phyloP scores from a whole-genome alignment of 2,797 vertebrate species.

The Gymnopithys bicolor region DNA sequence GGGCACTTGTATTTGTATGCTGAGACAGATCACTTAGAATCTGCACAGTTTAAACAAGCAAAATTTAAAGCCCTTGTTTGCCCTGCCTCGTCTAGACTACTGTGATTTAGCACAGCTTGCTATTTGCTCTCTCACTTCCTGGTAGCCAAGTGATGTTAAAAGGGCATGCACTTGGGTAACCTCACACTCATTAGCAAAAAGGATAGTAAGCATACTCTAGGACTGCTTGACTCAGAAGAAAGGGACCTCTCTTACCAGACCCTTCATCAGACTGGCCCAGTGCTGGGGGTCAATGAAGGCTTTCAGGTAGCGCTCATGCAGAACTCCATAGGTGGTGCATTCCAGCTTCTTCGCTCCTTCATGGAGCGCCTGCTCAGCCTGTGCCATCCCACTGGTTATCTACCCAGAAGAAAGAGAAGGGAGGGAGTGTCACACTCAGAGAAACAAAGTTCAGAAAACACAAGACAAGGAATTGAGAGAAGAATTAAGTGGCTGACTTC shows the following conservation, averaged over 20 bases:
- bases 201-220: background rate
- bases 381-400: conserved; percentile 78
- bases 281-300: conserved; percentile 78
- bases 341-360: conserved; percentile 72
- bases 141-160: background rate
- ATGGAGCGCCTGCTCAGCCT: conserved; percentile 69
- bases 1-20: background rate
- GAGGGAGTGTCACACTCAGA: background rate
- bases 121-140: background rate
- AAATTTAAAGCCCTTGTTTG: background rate
- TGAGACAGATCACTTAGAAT: background rate
- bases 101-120: background rate
- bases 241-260: conserved; percentile 34
- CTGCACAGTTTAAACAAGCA: background rate
- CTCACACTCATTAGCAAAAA: background rate
- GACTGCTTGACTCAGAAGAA: background rate
- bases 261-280: conserved; percentile 79
- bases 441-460: background rate
- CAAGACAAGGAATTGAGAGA: background rate
- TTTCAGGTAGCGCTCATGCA: conserved; percentile 79
- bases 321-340: conserved; percentile 79
- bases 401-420: conserved; percentile 56
- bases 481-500: background rate
- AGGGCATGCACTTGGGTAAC: background rate
- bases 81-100: background rate